These are phyloP conservation scores for Ruditapes philippinarum DNA, from an alignment of 1,140 invertebrate species.

Conservation along the genomic window DNA sequence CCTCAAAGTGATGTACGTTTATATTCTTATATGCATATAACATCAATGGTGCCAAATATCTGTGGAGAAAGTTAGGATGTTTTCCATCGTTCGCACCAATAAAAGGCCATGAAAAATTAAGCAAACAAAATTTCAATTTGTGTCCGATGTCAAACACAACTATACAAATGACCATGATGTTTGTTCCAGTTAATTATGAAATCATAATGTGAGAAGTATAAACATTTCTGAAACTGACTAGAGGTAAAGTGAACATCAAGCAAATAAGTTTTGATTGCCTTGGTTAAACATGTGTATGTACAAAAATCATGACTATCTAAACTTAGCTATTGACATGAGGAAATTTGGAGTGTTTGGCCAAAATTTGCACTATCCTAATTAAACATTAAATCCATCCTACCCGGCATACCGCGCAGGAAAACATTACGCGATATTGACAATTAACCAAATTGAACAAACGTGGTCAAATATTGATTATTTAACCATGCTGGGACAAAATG, in stretches of 20 bases:
- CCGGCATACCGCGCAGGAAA: slow-evolving; percentile 45
- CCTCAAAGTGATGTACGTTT: too few relatives aligned
- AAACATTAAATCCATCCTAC: slow-evolving; percentile 68
- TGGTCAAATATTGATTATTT: slow-evolving; percentile 63
- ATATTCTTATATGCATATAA: too few relatives aligned
- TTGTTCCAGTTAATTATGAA: slow-evolving; percentile 57
- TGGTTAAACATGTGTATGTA: slow-evolving; percentile 60
- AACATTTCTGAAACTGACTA: slow-evolving; percentile 30
- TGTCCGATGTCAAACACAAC: background rate
- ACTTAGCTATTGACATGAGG: slow-evolving; percentile 51
- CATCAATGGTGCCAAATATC: too few relatives aligned
- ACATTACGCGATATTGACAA: slow-evolving; percentile 67
- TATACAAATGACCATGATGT: slow-evolving; percentile 49
- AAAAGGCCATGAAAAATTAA: background rate
- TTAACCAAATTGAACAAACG: slow-evolving; percentile 58
- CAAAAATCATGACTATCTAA: slow-evolving; percentile 41
- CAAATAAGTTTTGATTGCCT: slow-evolving; percentile 59
- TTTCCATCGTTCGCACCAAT: background rate
- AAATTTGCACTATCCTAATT: slow-evolving; percentile 63
- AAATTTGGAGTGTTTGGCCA: slow-evolving; percentile 63
- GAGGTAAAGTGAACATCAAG: slow-evolving; percentile 55
- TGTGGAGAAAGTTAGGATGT: too few relatives aligned
- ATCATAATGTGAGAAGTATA: slow-evolving; percentile 64
- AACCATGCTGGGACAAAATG: slow-evolving; percentile 10
- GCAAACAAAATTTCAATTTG: slow-evolving; percentile 43